phyloP scores from a whole-genome alignment of 2,888 invertebrate genomes.

The Mimas tiliae region DNA sequence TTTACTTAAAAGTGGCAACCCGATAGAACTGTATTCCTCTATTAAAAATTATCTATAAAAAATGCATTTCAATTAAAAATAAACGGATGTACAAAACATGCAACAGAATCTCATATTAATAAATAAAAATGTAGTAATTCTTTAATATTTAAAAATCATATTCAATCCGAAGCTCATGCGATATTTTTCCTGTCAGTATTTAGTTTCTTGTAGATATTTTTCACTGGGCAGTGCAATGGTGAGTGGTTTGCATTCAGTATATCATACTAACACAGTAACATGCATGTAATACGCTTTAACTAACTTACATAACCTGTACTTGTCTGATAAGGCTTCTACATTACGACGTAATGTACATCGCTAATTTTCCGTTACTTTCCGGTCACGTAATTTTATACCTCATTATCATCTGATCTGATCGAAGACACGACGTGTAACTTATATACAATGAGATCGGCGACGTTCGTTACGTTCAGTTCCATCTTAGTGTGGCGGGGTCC shows the following conservation, averaged over 20 bases:
- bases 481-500: no score
- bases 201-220: conserved; percentile 35
- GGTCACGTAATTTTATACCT: background rate
- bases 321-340: background rate
- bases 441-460: no score
- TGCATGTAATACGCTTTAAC: conserved; percentile 32
- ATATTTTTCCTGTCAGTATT: conserved; percentile 29
- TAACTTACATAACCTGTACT: conserved; percentile 27
- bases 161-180: background rate
- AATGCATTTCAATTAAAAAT: no score
- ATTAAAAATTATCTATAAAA: no score
- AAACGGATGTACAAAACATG: no score
- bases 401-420: background rate
- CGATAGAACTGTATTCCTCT: no score
- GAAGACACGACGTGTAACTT: no score
- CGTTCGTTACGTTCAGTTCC: no score
- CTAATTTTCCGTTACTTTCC: background rate
- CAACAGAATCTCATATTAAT: no score
- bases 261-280: conserved; percentile 31
- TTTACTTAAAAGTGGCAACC: no score
- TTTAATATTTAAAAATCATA: no score
- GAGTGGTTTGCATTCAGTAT: conserved; percentile 56
- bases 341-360: background rate
- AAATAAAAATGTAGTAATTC: no score
- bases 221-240: conserved; percentile 43